A percentile compares a stretch with the other conserved stretches of the same genome.
Evolutionary conservation across 2,888 invertebrate genomes (phyloP).

Genomic region (Pardosa pseudoannulata): DNA sequence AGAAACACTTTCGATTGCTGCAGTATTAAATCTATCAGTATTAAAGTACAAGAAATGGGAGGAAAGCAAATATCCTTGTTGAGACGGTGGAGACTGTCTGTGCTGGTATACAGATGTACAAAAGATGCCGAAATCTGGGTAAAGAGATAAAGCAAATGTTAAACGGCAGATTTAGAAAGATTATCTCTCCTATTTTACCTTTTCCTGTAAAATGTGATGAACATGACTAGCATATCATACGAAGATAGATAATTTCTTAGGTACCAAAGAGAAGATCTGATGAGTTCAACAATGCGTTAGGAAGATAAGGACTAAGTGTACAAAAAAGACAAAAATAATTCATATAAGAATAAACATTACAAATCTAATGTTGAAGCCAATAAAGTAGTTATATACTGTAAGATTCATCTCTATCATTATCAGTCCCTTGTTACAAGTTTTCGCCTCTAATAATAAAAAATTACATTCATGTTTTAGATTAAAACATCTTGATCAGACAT

Average conservation of each 20-base stretch:
- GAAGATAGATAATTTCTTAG: not conserved
- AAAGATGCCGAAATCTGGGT: not conserved
- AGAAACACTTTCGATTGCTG: not conserved
- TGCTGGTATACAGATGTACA: not conserved
- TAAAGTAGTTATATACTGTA: too few relatives aligned
- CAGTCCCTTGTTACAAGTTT: not conserved
- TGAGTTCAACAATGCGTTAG: not conserved
- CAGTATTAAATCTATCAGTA: conserved; percentile 14
- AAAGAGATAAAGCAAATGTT: not conserved
- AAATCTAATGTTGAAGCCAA: too few relatives aligned
- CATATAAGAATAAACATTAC: not conserved
- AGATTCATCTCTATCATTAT: too few relatives aligned
- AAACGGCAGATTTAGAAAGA: not conserved
- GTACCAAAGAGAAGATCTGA: not conserved
- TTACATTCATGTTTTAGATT: not conserved
- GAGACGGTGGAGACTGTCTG: not conserved
- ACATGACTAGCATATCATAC: not conserved
- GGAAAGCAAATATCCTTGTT: not conserved
- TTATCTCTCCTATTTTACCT: not conserved
- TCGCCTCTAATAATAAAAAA: not conserved
- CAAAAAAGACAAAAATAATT: not conserved
- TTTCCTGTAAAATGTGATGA: not conserved
- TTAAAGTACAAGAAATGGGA: not conserved
- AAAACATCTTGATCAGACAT: conserved; percentile 11
- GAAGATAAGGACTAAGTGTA: not conserved